Conservation (phyloP, 2,888 invertebrate species). For the Automeris io region DNA sequence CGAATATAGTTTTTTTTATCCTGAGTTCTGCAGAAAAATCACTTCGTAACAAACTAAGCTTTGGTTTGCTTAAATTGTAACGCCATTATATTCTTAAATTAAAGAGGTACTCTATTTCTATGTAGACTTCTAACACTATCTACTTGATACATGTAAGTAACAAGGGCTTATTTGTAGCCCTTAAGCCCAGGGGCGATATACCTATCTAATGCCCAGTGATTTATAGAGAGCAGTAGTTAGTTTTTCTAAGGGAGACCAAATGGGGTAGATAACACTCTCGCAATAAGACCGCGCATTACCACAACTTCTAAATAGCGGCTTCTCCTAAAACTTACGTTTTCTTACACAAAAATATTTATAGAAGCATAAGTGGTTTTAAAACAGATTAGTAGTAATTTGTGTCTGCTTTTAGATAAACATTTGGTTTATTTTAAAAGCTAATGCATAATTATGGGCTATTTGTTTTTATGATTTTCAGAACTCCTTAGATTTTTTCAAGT, state of each 20-base stretch:
- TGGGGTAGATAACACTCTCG: conserved; percentile 36
- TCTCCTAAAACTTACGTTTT: conserved; percentile 8
- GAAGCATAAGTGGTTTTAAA: conserved; percentile 18
- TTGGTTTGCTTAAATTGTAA: too few species aligned
- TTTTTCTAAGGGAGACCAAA: conserved; percentile 40
- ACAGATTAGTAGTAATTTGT: conserved; percentile 24
- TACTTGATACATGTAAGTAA: conserved; percentile 18
- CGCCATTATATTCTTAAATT: too few species aligned
- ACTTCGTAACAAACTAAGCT: too few species aligned
- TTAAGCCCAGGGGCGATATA: conserved; percentile 40
- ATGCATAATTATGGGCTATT: background rate
- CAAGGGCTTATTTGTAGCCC: conserved; percentile 20
- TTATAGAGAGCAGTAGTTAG: conserved; percentile 55
- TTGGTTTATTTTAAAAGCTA: conserved; percentile 15
- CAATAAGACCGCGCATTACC: conserved; percentile 25
- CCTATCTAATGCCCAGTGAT: conserved; percentile 62
- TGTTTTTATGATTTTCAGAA: background rate
- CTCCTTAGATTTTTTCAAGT: background rate
- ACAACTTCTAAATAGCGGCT: conserved; percentile 2
- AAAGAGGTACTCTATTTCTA: too few species aligned
- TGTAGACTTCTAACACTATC: conserved; percentile 9
- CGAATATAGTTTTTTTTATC: too few species aligned
- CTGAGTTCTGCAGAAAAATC: too few species aligned
- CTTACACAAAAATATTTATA: conserved; percentile 29
- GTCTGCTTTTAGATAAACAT: conserved; percentile 18